These are phyloP conservation scores for Daphoenositta chrysoptera DNA, from an alignment of 2,113 vertebrate genomes.

Conservation along the genomic window DNA sequence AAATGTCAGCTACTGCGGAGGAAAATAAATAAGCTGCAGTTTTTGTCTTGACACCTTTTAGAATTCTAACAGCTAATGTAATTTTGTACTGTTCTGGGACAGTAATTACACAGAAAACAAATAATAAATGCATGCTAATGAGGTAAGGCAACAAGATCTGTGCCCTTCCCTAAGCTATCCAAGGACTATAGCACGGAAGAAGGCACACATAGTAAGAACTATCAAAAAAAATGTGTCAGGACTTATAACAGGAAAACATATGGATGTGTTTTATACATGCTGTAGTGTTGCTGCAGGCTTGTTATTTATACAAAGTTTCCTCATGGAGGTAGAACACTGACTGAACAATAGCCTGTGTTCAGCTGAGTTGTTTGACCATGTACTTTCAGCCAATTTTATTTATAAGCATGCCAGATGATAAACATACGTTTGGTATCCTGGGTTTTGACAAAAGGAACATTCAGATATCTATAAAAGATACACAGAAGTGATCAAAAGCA, in stretches of 20 bases:
- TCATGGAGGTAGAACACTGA: background rate
- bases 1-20: background rate
- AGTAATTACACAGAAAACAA: conserved; percentile 61
- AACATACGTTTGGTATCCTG: background rate
- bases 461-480: background rate
- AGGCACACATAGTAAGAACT: background rate
- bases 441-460: background rate
- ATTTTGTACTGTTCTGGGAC: conserved; percentile 31
- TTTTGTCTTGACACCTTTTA: conserved; percentile 41
- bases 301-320: background rate
- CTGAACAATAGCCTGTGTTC: background rate
- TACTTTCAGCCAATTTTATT: background rate
- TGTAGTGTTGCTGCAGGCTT: background rate
- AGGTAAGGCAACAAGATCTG: conserved; percentile 46
- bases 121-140: conserved; percentile 60
- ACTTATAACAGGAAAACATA: conserved; percentile 25
- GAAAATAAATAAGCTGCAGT: background rate
- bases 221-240: background rate
- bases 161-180: background rate
- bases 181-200: conserved; percentile 1
- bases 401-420: background rate
- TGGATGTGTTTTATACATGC: conserved; percentile 18
- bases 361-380: background rate
- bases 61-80: conserved; percentile 26
- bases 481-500: background rate